These are phyloP conservation scores for Iselma pallidipennis DNA, from an alignment of 2,888 invertebrate species.

Conservation along the genomic window DNA sequence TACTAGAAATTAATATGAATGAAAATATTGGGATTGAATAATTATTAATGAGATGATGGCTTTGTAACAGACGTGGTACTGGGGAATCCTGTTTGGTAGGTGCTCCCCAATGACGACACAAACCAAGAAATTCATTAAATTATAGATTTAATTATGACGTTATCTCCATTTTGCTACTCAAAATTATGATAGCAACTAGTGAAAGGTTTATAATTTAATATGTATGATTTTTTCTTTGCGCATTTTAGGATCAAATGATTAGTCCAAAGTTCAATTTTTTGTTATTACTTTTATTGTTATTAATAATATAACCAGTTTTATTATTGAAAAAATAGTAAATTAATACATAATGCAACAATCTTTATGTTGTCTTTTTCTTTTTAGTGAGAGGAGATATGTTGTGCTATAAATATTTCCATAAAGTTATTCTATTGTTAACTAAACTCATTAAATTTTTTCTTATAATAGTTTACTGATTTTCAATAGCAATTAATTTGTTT, in stretches of 20 bases:
- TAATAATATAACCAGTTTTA: neutral
- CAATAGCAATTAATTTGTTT: conserved; percentile 14
- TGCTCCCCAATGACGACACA: neutral
- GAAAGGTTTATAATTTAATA: no score
- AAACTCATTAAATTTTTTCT: no score
- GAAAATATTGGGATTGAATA: no score
- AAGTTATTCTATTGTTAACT: no score
- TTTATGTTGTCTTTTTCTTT: no score
- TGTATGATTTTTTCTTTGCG: no score
- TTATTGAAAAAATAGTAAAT: neutral
- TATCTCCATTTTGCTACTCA: no score
- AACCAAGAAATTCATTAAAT: no score
- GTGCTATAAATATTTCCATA: neutral
- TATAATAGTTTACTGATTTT: neutral
- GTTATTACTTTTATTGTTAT: conserved; percentile 2
- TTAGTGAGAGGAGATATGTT: neutral
- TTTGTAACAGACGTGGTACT: neutral
- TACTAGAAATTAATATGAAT: no score
- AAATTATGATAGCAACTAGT: no score
- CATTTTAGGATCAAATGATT: conserved; percentile 15
- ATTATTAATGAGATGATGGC: neutral
- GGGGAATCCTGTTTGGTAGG: neutral
- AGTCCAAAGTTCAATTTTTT: conserved; percentile 14
- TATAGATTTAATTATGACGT: no score
- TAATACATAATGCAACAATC: neutral